Percentiles rank a stretch among this genome's conserved stretches.
Evolutionary conservation across 2,113 vertebrate genomes (phyloP).

Genomic region (Pterophyllum scalare): DNA sequence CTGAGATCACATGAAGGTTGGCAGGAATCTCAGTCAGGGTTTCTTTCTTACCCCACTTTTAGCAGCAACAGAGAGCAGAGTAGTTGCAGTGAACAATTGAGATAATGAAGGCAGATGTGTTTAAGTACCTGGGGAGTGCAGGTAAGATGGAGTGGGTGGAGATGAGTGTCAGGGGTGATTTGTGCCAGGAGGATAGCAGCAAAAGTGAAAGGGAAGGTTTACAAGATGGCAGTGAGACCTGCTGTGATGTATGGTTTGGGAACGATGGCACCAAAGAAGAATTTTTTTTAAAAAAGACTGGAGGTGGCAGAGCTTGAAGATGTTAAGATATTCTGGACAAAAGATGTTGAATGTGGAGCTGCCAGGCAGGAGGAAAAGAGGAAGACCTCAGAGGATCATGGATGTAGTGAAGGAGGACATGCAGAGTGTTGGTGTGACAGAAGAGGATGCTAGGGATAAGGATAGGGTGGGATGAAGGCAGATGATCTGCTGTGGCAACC

Average conservation of each 20-base stretch:
- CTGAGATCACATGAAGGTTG: neutral
- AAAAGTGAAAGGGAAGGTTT: neutral
- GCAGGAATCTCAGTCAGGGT: neutral
- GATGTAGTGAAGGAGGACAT: accelerated
- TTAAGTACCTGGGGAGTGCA: no score
- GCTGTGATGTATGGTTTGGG: no score
- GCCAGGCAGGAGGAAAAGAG: neutral
- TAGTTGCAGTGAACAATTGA: neutral
- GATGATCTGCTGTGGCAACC: no score
- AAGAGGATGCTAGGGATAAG: neutral
- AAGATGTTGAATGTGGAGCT: no score
- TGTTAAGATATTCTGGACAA: no score
- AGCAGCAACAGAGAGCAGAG: neutral
- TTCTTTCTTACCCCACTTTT: neutral
- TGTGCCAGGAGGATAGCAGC: no score
- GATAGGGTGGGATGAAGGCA: neutral
- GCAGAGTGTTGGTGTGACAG: neutral
- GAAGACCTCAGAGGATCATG: neutral
- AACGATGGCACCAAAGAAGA: no score
- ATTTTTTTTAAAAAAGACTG: no score
- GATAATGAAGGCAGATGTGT: neutral
- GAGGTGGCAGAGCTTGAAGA: no score
- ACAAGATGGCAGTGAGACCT: neutral
- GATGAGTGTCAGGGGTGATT: neutral
- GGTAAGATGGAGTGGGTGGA: neutral